Evolutionary conservation across 2,888 invertebrate species (phyloP).

Genomic region (Alcis repandata): DNA sequence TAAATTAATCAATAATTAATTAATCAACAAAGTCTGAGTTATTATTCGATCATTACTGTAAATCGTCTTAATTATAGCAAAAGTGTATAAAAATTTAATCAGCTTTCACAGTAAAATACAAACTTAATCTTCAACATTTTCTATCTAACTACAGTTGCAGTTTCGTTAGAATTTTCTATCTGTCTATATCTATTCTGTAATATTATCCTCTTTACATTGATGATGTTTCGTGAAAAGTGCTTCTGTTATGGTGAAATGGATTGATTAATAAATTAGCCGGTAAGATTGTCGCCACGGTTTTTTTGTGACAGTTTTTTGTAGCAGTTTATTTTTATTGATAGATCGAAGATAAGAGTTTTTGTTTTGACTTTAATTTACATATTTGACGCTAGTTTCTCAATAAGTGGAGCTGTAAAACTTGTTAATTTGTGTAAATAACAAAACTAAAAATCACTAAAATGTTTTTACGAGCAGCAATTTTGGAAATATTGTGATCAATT

Average conservation of each 20-base stretch:
- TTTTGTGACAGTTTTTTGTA: conserved; percentile 13
- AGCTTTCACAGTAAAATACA: no score
- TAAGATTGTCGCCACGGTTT: conserved; percentile 59
- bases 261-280: conserved; percentile 59
- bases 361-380: conserved; percentile 29
- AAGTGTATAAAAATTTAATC: no score
- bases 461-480: not conserved
- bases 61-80: no score
- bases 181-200: conserved; percentile 1
- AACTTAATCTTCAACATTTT: not conserved
- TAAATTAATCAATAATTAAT: no score
- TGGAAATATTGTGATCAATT: not conserved
- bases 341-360: conserved; percentile 42
- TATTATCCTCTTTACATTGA: conserved; percentile 27
- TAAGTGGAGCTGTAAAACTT: not conserved
- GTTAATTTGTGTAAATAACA: conserved; percentile 4
- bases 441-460: not conserved
- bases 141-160: not conserved
- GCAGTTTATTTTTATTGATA: conserved; percentile 24
- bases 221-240: conserved; percentile 38
- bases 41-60: no score
- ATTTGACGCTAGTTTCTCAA: conserved; percentile 18
- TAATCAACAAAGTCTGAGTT: no score
- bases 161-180: not conserved
- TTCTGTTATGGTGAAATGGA: conserved; percentile 37